These are phyloP conservation scores for Anabas testudineus DNA, from an alignment of 2,797 vertebrate species.

Conservation along the genomic window DNA sequence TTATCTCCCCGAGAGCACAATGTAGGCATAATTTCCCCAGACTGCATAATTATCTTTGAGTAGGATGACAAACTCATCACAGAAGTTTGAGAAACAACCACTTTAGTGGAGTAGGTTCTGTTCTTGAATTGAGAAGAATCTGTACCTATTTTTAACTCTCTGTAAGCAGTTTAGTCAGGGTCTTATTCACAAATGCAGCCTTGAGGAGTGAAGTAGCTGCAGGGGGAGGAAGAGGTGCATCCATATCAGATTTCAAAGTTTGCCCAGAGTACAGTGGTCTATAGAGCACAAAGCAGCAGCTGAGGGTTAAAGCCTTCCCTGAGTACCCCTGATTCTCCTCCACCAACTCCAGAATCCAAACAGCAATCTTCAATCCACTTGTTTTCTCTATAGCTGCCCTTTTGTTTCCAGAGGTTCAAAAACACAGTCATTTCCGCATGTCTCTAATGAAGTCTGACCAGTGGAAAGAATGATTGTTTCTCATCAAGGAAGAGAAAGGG, in stretches of 20 bases:
- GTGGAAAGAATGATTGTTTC: constrained; percentile 17
- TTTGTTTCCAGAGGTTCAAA: constrained; percentile 8
- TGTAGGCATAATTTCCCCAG: constrained; percentile 82
- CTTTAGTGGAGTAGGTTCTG: constrained; percentile 30
- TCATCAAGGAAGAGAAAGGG: constrained; percentile 9
- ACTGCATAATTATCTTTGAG: constrained; percentile 78
- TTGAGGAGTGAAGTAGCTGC: background rate
- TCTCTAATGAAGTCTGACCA: constrained; percentile 33
- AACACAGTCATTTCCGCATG: constrained; percentile 8
- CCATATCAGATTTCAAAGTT: constrained; percentile 12
- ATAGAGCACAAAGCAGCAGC: background rate
- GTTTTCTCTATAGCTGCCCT: background rate
- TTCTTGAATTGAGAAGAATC: constrained; percentile 17
- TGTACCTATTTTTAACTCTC: constrained; percentile 39
- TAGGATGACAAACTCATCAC: constrained; percentile 75
- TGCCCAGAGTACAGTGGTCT: background rate
- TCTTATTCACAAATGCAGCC: constrained; percentile 26
- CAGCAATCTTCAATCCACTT: background rate
- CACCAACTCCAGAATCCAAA: background rate
- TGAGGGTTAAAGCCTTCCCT: background rate
- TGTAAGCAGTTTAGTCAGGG: constrained; percentile 21
- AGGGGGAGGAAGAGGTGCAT: background rate
- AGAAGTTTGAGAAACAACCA: constrained; percentile 68
- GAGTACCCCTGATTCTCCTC: background rate
- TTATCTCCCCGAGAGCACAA: constrained; percentile 81